Evolutionary conservation across 2,797 vertebrate genomes (phyloP), one percentile per base, ranked within the genome.

Genomic region (Chaenodraco wilsoni): DNA sequence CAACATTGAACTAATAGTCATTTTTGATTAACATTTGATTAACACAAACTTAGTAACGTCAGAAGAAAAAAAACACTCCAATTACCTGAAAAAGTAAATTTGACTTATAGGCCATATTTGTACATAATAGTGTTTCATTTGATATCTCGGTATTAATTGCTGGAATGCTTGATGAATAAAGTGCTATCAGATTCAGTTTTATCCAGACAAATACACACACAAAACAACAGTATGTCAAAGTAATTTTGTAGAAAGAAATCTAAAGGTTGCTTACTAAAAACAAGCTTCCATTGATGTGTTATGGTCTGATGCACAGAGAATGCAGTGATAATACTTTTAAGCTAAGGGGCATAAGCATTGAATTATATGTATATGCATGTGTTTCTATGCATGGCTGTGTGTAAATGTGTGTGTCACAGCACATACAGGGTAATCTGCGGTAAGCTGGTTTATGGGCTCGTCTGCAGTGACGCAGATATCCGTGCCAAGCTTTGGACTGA

Each of bases 381-480:
- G 58, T 66, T 13, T 55, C 21, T 67, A 44, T 52, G 46, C 62
- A 67, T 74, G 46, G 17, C 15, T 21, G 44, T 61, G 33, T 58
- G 68, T 75, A 69, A 71, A 76, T 63, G 69, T 85, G 83, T 77
- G 83, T 84, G 72, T 84, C 78, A 76, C 60, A 76, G 75, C 84
- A 82, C 69, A 86, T 84, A 79, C 69, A 85, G 85, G 89, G 80
- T 92, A 95, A 96, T 95, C 94, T 90, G 90, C 74, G 68, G 88
- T 96, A 94, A 95, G 90, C 93, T 91, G 86, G 85, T 96, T 95
- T 93, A 94, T 94, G 90, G 91, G 87, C 90, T 95, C 87, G 90
- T 91, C 85, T 85, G 87, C 81, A 78, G 90, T 93, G 89, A 93
- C 92, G 91, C 92, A 95, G 87, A 81, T 92, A 88, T 88, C 83